Conservation (phyloP, 2,797 vertebrate genomes). For the Ficedula albicollis region DNA sequence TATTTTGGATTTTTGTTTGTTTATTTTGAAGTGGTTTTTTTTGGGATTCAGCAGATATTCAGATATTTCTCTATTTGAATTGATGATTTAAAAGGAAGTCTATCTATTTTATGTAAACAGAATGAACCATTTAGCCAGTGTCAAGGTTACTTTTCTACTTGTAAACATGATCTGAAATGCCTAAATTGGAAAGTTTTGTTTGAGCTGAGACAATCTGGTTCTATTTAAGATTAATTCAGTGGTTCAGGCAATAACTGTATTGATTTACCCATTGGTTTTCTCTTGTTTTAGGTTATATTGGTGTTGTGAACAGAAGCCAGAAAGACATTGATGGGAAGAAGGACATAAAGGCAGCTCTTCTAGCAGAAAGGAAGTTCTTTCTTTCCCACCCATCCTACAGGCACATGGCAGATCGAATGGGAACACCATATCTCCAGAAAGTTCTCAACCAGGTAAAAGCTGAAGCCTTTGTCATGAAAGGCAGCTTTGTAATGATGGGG, state of each 20-base stretch:
- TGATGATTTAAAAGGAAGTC: not conserved
- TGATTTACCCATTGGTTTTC: not conserved
- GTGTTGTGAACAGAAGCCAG: conserved; percentile 97
- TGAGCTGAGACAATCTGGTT: not conserved
- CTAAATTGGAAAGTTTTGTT: not conserved
- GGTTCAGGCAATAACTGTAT: not conserved
- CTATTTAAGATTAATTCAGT: not conserved
- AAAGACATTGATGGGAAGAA: conserved; percentile 98
- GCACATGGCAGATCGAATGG: conserved; percentile 97
- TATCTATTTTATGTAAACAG: not conserved
- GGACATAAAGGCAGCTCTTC: conserved; percentile 91
- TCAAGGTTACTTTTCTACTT: not conserved
- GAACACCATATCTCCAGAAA: conserved; percentile 93
- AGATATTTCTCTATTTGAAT: not conserved
- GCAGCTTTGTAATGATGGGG: not conserved
- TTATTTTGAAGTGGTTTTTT: not conserved
- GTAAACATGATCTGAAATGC: not conserved
- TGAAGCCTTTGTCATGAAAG: not conserved
- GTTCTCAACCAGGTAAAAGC: conserved; percentile 89
- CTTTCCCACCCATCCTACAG: conserved; percentile 93
- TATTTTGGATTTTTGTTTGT: not conserved
- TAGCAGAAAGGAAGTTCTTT: conserved; percentile 96
- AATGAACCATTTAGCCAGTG: not conserved
- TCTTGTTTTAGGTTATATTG: conserved; percentile 87
- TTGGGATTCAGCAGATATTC: not conserved